Conservation (phyloP, 2,888 invertebrate genomes). For the Mesoligia furuncula region DNA sequence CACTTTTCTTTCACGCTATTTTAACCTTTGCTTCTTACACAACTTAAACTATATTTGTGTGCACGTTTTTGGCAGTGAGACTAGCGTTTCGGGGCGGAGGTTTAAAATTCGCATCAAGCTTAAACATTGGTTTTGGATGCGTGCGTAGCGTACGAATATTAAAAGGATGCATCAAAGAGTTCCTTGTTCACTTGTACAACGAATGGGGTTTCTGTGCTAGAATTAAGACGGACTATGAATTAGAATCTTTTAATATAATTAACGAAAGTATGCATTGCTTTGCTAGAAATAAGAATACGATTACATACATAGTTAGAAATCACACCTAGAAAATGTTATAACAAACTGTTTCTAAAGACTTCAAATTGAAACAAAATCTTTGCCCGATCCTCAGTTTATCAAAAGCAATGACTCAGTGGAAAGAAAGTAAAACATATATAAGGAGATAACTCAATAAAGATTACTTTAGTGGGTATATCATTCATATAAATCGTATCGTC, state of each 20-base stretch:
- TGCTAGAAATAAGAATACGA: background rate
- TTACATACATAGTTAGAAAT: background rate
- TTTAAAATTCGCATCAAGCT: conserved; percentile 60
- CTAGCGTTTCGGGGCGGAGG: conserved; percentile 38
- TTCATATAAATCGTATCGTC: conserved; percentile 53
- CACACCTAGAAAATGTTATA: background rate
- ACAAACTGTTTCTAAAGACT: conserved; percentile 5
- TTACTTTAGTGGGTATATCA: conserved; percentile 40
- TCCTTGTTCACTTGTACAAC: conserved; percentile 45
- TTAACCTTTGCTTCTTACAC: conserved; percentile 23
- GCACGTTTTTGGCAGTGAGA: conserved; percentile 34
- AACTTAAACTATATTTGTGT: conserved; percentile 39
- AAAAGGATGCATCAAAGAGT: conserved; percentile 47
- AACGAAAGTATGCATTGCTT: background rate
- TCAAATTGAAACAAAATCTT: conserved; percentile 20
- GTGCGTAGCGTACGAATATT: conserved; percentile 46
- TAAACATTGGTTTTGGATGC: conserved; percentile 41
- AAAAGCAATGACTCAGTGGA: conserved; percentile 42
- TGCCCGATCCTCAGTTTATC: conserved; percentile 22
- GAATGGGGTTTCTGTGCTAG: conserved; percentile 60
- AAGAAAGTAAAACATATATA: conserved; percentile 51
- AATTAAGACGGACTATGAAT: conserved; percentile 25
- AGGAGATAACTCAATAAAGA: conserved; percentile 45
- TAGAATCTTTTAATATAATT: background rate
- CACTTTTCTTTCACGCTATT: conserved; percentile 42